Evolutionary conservation across 2,113 vertebrate genomes (phyloP).

Genomic region (Tricholaema leucomelas): DNA sequence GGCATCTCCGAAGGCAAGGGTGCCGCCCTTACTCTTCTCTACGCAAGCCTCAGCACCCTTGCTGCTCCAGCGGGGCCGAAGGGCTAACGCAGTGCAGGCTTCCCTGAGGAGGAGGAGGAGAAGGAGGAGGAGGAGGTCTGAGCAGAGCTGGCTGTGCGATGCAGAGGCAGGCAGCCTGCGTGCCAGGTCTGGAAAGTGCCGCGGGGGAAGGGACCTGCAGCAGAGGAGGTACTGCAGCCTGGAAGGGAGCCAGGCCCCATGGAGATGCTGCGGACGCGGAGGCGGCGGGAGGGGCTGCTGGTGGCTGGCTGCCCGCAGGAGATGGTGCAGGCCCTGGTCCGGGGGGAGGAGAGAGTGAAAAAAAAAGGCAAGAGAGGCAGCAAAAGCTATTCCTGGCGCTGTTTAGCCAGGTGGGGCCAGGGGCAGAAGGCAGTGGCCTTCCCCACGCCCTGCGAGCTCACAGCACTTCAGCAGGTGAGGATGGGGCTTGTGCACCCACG

Average conservation of each 20-base stretch:
- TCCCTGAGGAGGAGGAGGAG: neutral
- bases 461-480: neutral
- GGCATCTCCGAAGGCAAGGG: neutral
- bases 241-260: slow-evolving; percentile 35
- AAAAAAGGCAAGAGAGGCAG: neutral
- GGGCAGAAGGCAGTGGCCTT: neutral
- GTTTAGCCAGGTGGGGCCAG: neutral
- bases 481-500: fast-evolving
- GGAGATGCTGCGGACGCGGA: neutral
- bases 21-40: neutral
- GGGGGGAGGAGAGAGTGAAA: neutral
- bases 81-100: neutral
- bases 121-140: neutral
- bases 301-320: neutral
- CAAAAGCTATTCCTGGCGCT: neutral
- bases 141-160: neutral
- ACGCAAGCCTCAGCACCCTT: too few species aligned
- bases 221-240: slow-evolving; percentile 38
- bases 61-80: neutral
- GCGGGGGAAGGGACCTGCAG: slow-evolving; percentile 42
- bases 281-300: neutral
- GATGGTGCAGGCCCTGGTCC: neutral
- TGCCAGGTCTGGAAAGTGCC: neutral
- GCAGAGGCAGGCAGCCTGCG: neutral
- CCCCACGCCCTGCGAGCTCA: fast-evolving